Base-by-base conservation (phyloP, 2,797 vertebrate species). In the Chaetodon trifasciatus region DNA sequence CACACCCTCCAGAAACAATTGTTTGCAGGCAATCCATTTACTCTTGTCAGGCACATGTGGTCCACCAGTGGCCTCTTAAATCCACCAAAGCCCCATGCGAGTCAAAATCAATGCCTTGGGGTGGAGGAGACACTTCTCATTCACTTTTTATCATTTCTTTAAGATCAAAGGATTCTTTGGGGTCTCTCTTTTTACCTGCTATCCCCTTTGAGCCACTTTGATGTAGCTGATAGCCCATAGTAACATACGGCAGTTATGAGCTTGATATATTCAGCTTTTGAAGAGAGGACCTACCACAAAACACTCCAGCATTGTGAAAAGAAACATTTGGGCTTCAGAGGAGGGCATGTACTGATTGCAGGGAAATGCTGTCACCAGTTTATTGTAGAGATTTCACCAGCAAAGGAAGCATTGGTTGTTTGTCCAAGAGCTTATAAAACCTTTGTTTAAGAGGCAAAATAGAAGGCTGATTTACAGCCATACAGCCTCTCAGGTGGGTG, bases 131-230 rank as follows among this genome's bases (percentile, higher is more conserved):
- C 2, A 5, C 19, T 53, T 71, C 32, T 74, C 32, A 28, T 72
- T 83, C 49, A 47, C 42, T 50, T 64, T 73, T 37, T 56, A 24
- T 32, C 28, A 32, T 32, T 32, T 32, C 4, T 32, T 32, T 15
- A 1, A 39, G 69, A 84, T 86, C 71, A 84, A 87, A 88, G 35
- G 47, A 53, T 46, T 60, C 17, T 72, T 67, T 35, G 15, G n/a
- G 7, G 4, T 56, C 5, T 56, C 7, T 24, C 53, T 35, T 46
- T 37, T 60, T 1, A 61, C 28, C 21, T 63, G 9, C 28, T 70
- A 75, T 79, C 3, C 15, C 15, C 35, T 81, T 75, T 70, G 58
- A 83, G 78, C 5, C 50, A 64, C 83, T 89, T 88, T 89, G 81
- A 89, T 83, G 74, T 62, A 42, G 28, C 39, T 1, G 58, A 81